phyloP scores from a whole-genome alignment of 1,140 invertebrate genomes.

The Zaprionus davidi region DNA sequence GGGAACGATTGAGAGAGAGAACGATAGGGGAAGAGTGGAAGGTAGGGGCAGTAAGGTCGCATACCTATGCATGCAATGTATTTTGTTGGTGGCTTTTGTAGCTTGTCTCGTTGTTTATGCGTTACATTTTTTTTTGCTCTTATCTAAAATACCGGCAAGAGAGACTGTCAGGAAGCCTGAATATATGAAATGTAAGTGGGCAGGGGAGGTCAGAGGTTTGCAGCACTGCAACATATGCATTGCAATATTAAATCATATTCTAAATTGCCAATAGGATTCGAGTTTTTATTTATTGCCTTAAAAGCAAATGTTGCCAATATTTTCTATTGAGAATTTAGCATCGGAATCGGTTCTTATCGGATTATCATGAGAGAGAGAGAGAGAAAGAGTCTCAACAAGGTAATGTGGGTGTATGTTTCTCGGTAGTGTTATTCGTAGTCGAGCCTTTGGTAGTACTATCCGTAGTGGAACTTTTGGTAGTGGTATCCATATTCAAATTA shows the following conservation, averaged over 20 bases:
- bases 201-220: neutral
- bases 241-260: conserved; percentile 15
- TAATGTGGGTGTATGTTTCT: neutral
- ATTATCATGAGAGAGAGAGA: neutral
- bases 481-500: neutral
- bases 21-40: neutral
- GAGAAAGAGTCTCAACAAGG: neutral
- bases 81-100: conserved; percentile 38
- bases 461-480: neutral
- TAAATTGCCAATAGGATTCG: conserved; percentile 1
- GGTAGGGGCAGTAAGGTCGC: neutral
- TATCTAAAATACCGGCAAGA: conserved; percentile 30
- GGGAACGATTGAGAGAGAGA: neutral
- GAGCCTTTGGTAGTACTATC: neutral
- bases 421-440: neutral
- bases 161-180: neutral
- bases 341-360: neutral
- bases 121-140: conserved; percentile 53
- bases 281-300: neutral
- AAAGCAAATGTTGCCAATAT: neutral
- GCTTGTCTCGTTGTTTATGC: conserved; percentile 63
- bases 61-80: conserved; percentile 25
- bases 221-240: conserved; percentile 5
- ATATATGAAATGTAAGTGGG: neutral
- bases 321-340: neutral